Evolutionary conservation across 2,888 invertebrate species (phyloP).

Genomic region (Chrysotoxum bicinctum): DNA sequence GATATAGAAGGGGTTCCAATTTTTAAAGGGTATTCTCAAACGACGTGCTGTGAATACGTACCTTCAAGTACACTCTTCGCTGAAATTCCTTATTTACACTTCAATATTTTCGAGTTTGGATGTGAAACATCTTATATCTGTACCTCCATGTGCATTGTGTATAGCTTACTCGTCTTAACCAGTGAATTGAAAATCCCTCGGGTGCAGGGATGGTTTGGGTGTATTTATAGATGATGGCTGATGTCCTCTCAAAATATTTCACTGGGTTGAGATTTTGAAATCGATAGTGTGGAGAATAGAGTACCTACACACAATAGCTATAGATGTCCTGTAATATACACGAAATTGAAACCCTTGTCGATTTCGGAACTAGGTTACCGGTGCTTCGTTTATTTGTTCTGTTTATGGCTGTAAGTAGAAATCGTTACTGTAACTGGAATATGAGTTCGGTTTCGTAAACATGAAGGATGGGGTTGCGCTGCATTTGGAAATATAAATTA

Average conservation of each 20-base stretch:
- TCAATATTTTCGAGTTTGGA: constrained; percentile 37
- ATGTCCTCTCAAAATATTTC: constrained; percentile 22
- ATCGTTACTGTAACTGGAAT: not conserved
- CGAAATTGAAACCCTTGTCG: constrained; percentile 43
- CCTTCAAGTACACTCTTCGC: not conserved
- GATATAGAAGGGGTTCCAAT: not conserved
- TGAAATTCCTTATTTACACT: constrained; percentile 68
- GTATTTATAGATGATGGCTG: constrained; percentile 9
- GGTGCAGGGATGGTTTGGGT: constrained; percentile 9
- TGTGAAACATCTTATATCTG: not conserved
- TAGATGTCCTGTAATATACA: constrained; percentile 6
- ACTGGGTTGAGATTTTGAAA: constrained; percentile 31
- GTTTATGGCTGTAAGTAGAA: constrained; percentile 1
- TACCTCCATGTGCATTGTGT: not conserved
- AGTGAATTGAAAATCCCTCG: constrained; percentile 16
- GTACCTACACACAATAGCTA: not conserved
- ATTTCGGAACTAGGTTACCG: constrained; percentile 52
- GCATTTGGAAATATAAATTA: constrained; percentile 2
- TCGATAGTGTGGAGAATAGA: constrained; percentile 42
- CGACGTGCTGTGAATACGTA: constrained; percentile 52
- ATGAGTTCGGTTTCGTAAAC: constrained; percentile 1
- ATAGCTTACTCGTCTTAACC: not conserved
- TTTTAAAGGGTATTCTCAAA: constrained; percentile 4
- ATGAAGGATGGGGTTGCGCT: constrained; percentile 2
- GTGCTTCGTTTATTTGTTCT: constrained; percentile 24